Evolutionary conservation across 2,797 vertebrate genomes (phyloP).

Genomic region (Aldrovandia affinis): DNA sequence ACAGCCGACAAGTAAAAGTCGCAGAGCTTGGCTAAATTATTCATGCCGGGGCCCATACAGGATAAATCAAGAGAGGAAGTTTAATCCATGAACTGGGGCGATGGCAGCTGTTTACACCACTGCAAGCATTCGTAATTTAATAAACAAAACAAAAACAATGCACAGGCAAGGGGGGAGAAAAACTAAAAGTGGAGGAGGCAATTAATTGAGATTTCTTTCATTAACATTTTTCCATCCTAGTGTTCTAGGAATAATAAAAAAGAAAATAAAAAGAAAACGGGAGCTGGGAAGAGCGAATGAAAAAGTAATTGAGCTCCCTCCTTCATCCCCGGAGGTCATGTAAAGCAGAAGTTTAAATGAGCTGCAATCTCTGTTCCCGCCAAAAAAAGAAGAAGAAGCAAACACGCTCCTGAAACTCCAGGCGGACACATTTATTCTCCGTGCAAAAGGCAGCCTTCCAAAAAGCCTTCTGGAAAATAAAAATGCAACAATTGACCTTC

Average conservation of each 20-base stretch:
- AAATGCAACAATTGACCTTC: neutral
- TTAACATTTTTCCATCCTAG: neutral
- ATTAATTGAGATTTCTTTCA: neutral
- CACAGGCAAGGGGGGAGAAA: neutral
- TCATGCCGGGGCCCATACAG: slow-evolving; percentile 25
- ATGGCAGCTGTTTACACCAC: slow-evolving; percentile 58
- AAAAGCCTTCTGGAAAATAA: neutral
- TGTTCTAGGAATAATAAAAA: neutral
- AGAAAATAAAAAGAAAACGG: neutral
- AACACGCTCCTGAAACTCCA: neutral
- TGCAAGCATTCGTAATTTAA: neutral
- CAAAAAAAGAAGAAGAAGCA: no score
- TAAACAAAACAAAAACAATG: neutral
- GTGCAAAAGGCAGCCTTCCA: neutral
- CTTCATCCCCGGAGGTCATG: slow-evolving; percentile 13
- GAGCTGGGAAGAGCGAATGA: neutral
- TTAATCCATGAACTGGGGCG: slow-evolving; percentile 74
- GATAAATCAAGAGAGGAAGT: slow-evolving; percentile 49
- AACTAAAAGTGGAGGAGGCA: neutral
- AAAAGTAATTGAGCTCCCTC: neutral
- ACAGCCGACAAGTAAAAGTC: neutral
- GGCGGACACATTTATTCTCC: neutral
- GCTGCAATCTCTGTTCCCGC: neutral
- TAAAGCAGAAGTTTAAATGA: neutral
- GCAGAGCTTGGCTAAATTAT: slow-evolving; percentile 15